A percentile compares a stretch with the other conserved stretches of the same genome.
Conservation (phyloP, 2,797 vertebrate species). For the Paedocypris micromegethes region DNA sequence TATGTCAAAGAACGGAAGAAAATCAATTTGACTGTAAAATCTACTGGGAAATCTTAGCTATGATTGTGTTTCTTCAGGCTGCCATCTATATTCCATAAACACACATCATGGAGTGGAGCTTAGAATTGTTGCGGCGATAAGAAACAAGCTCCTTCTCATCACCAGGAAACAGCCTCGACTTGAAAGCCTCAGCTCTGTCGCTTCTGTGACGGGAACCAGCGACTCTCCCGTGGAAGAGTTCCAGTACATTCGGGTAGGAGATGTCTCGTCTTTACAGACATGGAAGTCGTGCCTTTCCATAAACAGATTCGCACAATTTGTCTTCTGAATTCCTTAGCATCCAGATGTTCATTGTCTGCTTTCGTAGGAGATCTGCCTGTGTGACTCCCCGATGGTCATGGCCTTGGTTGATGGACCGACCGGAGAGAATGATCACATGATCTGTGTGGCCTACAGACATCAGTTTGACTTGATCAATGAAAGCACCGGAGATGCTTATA, state of each 20-base stretch:
- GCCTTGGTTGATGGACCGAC: slow-evolving; percentile 89
- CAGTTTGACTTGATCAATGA: slow-evolving; percentile 96
- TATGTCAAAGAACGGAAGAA: too few species aligned
- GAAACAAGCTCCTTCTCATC: slow-evolving; percentile 95
- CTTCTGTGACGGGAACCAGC: slow-evolving; percentile 49
- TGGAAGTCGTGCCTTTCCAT: neutral
- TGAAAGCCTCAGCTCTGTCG: slow-evolving; percentile 57
- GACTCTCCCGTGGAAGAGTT: slow-evolving; percentile 94
- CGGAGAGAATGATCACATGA: slow-evolving; percentile 94
- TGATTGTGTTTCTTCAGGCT: slow-evolving; percentile 71
- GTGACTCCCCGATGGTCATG: slow-evolving; percentile 88
- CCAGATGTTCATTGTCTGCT: neutral
- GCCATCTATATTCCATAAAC: slow-evolving; percentile 95
- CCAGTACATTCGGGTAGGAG: slow-evolving; percentile 88
- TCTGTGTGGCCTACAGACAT: slow-evolving; percentile 94
- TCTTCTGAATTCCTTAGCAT: neutral
- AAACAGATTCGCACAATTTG: neutral
- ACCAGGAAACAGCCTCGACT: slow-evolving; percentile 78
- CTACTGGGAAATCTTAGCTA: too few species aligned
- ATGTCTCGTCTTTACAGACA: neutral
- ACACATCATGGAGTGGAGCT: slow-evolving; percentile 89
- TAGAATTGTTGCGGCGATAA: slow-evolving; percentile 88
- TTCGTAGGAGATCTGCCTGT: slow-evolving; percentile 93
- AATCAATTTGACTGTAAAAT: too few species aligned
- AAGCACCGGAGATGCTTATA: slow-evolving; percentile 91